Base-by-base conservation (phyloP, 2,888 invertebrate species). In the Volucella inanis region DNA sequence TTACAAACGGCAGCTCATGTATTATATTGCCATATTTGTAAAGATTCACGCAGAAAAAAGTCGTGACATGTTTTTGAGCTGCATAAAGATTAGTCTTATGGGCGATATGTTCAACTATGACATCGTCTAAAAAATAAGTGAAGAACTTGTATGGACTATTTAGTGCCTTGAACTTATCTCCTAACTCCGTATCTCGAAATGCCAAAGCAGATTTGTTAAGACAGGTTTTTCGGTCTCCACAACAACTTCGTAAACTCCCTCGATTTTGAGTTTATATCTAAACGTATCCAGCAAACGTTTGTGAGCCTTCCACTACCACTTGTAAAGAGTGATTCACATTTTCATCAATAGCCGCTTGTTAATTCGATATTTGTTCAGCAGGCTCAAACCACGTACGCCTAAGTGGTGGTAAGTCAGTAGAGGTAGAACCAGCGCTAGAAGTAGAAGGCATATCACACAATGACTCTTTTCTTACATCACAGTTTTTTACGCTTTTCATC, bases 61-160 rank as follows among this genome's bases (percentile, higher is more conserved):
- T 86, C 22, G 47, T 80, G 14, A 75, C 18, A 39, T 80, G 57
- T 54, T 72, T 83, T 78, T 82, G 72, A 50, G 64, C 38, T 18
- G 83, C 83, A 70, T 83, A 80, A 50, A 82, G 61, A 67, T 87
- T 79, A n/a, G 62, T 70, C 38, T 87, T 70, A 14, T 75, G 76
- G 54, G 82, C 59, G 64, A 76, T 78, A 59, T 84, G 76, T 10
- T 80, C 59, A 72, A 75, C 61, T 15, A 87, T 84, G 49, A 76
- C 57, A 62, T 87, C 87, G 64, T 72, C 45, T 10, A 74, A 59
- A 55, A 76, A 76, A 9, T 68, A 81, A 47, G 59, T 47, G 70
- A 81, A 81, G 50, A 62, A 81, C 41, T 76, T 68, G 15, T 45
- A 64, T 55, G 61, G 71, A 54, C 57, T 72, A 22, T 41, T 31